Conservation (phyloP, 2,888 invertebrate genomes). For the Dorcus hopei region DNA sequence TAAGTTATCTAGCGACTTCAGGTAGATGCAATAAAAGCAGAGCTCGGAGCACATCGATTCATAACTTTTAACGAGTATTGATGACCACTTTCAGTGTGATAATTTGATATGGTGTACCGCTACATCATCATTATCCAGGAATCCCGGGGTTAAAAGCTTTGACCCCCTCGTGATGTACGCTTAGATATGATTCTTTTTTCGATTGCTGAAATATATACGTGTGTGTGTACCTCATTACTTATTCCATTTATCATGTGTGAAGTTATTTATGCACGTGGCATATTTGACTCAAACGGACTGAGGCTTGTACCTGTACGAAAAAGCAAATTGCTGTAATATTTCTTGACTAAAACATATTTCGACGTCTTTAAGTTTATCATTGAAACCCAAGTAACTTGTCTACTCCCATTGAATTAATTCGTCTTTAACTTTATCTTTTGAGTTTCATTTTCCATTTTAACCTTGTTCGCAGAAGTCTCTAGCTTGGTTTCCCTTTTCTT, state of each 20-base stretch:
- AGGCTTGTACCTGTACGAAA: not conserved
- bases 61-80: constrained; percentile 36
- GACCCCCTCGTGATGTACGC: constrained; percentile 37
- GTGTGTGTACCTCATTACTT: constrained; percentile 12
- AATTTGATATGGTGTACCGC: constrained; percentile 39
- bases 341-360: not conserved
- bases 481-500: no score
- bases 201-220: constrained; percentile 15
- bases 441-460: no score
- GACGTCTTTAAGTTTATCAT: no score
- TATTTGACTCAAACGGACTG: not conserved
- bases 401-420: no score
- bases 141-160: constrained; percentile 42
- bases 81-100: constrained; percentile 39
- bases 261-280: not conserved
- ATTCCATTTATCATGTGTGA: constrained; percentile 10
- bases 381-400: no score
- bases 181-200: constrained; percentile 8
- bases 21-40: constrained; percentile 1
- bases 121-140: constrained; percentile 42
- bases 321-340: not conserved
- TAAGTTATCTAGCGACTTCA: constrained; percentile 4
- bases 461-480: no score
- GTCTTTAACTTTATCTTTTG: no score
- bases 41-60: constrained; percentile 22